Conservation (phyloP, 2,797 vertebrate species). For the Phylloscopus collybita region DNA sequence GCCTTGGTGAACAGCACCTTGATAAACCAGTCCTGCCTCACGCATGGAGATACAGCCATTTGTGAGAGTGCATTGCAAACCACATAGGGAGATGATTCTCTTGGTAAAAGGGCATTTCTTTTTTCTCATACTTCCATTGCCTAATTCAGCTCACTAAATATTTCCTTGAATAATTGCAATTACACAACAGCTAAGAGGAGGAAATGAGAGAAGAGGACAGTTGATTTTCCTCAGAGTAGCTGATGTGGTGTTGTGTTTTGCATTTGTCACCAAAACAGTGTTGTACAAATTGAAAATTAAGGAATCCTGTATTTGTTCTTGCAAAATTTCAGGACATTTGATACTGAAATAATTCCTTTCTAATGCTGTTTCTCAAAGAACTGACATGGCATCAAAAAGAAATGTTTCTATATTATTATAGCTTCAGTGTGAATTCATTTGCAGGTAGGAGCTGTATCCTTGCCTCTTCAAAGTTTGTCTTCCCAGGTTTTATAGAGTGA, state of each 20-base stretch:
- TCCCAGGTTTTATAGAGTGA: background rate
- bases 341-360: background rate
- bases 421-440: background rate
- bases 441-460: background rate
- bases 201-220: background rate
- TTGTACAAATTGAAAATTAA: background rate
- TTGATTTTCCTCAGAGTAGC: background rate
- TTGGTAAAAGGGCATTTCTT: background rate
- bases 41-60: background rate
- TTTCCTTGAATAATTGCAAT: background rate
- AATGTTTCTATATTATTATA: background rate
- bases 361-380: background rate
- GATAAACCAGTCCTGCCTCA: background rate
- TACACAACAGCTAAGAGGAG: rapidly evolving
- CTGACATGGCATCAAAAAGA: background rate
- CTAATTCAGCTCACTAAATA: background rate
- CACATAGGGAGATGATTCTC: background rate
- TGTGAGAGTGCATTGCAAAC: background rate
- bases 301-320: background rate
- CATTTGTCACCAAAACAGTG: background rate
- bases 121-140: background rate
- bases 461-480: background rate
- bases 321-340: background rate
- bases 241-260: background rate
- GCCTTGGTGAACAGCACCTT: background rate